These are phyloP conservation scores for Festucalex cinctus DNA, from an alignment of 2,113 vertebrate species.

Conservation along the genomic window DNA sequence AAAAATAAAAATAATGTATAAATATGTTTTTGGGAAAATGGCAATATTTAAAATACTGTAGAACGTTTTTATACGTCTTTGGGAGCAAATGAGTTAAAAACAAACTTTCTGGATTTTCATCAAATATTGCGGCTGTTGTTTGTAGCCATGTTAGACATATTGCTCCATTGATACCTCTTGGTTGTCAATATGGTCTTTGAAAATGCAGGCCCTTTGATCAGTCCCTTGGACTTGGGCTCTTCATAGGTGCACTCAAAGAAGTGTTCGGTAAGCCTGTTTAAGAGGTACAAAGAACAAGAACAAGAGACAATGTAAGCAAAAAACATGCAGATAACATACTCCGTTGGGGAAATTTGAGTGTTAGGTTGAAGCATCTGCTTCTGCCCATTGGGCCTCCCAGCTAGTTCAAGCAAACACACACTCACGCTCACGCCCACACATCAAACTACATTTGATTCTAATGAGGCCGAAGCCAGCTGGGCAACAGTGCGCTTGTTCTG, in stretches of 20 bases:
- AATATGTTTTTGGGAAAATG: no score
- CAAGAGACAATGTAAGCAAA: constrained; percentile 20
- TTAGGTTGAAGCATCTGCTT: constrained; percentile 64
- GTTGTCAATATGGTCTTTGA: neutral
- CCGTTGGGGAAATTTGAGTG: constrained; percentile 46
- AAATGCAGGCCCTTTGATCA: neutral
- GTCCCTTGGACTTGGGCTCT: neutral
- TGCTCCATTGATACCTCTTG: neutral
- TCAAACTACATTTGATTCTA: constrained; percentile 57
- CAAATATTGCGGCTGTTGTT: neutral
- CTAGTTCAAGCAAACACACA: constrained; percentile 48
- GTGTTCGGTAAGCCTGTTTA: constrained; percentile 1
- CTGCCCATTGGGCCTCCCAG: constrained; percentile 53
- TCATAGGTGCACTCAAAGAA: neutral
- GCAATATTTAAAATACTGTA: no score
- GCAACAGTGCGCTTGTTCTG: constrained; percentile 45
- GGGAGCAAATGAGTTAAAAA: no score
- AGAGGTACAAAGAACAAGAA: constrained; percentile 23
- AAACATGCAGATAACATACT: constrained; percentile 29
- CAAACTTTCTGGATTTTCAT: neutral
- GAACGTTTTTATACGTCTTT: no score
- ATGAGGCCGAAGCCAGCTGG: constrained; percentile 60
- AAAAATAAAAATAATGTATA: no score
- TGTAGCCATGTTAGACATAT: neutral
- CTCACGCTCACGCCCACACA: constrained; percentile 13